A percentile compares a stretch with the other conserved stretches of the same genome.
Evolutionary conservation across 1,140 invertebrate genomes (phyloP).

Genomic region (Zeugodacus cucurbitae): DNA sequence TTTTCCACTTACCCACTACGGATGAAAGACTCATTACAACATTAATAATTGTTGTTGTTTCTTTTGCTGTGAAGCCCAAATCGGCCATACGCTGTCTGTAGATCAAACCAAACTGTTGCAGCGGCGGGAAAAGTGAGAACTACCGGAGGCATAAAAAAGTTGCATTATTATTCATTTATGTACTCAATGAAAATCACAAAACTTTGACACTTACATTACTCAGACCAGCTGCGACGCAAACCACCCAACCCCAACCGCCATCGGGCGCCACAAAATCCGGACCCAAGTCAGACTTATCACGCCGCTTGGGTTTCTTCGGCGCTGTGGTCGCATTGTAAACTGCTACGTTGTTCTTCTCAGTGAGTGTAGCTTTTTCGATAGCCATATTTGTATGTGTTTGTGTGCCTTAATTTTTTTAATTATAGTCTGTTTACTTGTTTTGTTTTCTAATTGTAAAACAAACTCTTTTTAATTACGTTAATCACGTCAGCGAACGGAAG

Average conservation of each 20-base stretch:
- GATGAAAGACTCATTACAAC: conserved; percentile 73
- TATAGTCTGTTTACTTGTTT: neutral
- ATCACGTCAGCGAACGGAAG: neutral
- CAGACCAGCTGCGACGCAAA: conserved; percentile 60
- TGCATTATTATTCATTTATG: neutral
- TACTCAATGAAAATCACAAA: neutral
- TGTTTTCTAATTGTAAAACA: neutral
- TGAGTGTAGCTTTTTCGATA: conserved; percentile 49
- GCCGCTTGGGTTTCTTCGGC: conserved; percentile 59
- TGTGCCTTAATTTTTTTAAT: neutral
- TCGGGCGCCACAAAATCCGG: conserved; percentile 63
- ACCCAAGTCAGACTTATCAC: conserved; percentile 61
- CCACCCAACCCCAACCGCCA: conserved; percentile 64
- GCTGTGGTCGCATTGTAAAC: conserved; percentile 60
- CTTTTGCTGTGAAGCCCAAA: conserved; percentile 70
- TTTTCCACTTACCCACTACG: conserved; percentile 68
- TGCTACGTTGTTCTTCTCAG: conserved; percentile 54
- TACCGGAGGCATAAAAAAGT: conserved; percentile 68
- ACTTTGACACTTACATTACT: conserved; percentile 54
- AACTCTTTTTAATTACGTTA: neutral
- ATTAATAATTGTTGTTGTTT: conserved; percentile 75
- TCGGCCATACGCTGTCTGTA: conserved; percentile 71
- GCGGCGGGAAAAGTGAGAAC: conserved; percentile 71
- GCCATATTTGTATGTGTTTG: neutral
- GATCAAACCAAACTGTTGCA: conserved; percentile 75